Base-by-base conservation (phyloP, 2,888 invertebrate genomes). In the Chouioia cunea region DNA sequence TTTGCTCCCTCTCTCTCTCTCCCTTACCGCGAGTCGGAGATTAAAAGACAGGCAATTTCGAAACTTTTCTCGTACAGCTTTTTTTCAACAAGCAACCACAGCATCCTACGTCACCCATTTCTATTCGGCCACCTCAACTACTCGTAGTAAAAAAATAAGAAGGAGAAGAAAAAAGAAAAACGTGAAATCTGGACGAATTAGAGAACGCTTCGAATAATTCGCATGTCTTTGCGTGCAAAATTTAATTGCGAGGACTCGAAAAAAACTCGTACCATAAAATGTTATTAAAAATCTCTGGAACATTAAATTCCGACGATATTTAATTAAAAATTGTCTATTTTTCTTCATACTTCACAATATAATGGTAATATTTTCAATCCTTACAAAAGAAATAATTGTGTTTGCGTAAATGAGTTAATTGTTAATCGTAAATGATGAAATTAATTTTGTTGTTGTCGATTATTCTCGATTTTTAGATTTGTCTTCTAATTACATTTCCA, bases 11-110 rank as follows among this genome's bases (percentile, higher is more conserved):
- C 15, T 18, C 16, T 50, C 36, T 36, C 36, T 58, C 72, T 74
- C 71, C 71, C 63, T 69, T 65, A 48, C 65, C 56, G 22, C 59
- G 52, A 60, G 65, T 54, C 72, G 74, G 65, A 77, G 76, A 77
- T 77, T 77, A 76, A 76, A 76, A 76, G 76, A 70, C 73, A 70
- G 63, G 73, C 70, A 73, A 76, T 77, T 75, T 73, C 56, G 72
- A 60, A 75, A 76, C 73, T 73, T 75, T 74, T 10, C 58, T 73
- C 71, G 65, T 74, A 73, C 72, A 75, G 73, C 65, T 75, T 74
- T 76, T 73, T 73, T 73, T 59, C 56, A 54, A 59, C 36, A 56
- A 50, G 36, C 14, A 18, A 14, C 15, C 8, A 22, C 16, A 12
- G 16, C n/a, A n/a, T 48, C 48, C 48, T 20, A n/a, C 27, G 43